phyloP scores from a whole-genome alignment of 2,888 invertebrate species.

The Caenorhabditis sulstoni region DNA sequence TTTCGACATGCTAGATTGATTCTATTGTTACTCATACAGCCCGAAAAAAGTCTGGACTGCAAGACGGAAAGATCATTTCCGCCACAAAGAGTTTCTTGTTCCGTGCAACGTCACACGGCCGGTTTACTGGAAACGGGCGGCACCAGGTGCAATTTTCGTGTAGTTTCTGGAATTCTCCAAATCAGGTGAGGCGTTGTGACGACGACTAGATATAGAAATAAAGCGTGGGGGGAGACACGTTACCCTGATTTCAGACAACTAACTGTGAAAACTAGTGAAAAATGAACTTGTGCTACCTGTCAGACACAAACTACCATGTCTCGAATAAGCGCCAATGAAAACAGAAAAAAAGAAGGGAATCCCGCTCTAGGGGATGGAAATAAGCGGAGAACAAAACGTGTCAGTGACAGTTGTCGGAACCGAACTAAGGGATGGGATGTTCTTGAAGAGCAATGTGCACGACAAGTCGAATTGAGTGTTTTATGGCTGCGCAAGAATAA shows the following conservation, averaged over 20 bases:
- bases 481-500: no score
- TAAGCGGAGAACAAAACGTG: conserved; percentile 13
- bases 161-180: conserved; percentile 19
- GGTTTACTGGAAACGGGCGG: conserved; percentile 8
- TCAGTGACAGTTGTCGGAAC: conserved; percentile 9
- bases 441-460: no score
- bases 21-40: conserved; percentile 19
- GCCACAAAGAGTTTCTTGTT: conserved; percentile 1
- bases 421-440: background rate
- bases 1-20: conserved; percentile 37
- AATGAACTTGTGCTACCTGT: no score
- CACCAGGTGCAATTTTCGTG: conserved; percentile 29
- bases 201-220: no score
- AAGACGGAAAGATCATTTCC: conserved; percentile 22
- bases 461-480: no score
- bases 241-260: no score
- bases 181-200: conserved; percentile 3
- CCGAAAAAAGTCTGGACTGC: no score
- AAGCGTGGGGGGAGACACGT: background rate
- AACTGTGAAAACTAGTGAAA: no score
- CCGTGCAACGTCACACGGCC: conserved; percentile 29
- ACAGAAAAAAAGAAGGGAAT: background rate
- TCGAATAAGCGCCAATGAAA: background rate
- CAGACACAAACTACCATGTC: no score
- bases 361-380: background rate